phyloP scores from a whole-genome alignment of 2,797 vertebrate species.

The Lithobates pipiens region DNA sequence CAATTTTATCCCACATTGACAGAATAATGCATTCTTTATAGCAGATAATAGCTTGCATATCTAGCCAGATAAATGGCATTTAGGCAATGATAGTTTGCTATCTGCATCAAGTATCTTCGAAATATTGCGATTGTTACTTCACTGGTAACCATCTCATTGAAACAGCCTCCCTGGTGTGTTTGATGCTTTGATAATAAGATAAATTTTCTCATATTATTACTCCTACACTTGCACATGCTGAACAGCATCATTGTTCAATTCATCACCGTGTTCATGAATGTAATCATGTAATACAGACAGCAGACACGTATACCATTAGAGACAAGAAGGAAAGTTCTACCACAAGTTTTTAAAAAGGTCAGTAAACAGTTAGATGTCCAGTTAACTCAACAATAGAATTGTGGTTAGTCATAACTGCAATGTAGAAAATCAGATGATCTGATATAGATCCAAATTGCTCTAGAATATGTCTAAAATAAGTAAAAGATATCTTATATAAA shows the following conservation, averaged over 20 bases:
- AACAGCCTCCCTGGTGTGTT: constrained; percentile 36
- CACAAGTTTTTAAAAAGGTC: neutral
- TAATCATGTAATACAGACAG: constrained; percentile 6
- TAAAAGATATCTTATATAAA: too few relatives aligned
- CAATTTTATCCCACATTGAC: constrained; percentile 35
- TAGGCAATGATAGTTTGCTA: constrained; percentile 39
- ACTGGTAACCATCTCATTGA: constrained; percentile 42
- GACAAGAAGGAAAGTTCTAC: constrained; percentile 9
- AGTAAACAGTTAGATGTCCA: neutral
- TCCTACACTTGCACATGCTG: constrained; percentile 35
- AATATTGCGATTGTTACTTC: constrained; percentile 48
- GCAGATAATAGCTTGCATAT: constrained; percentile 48
- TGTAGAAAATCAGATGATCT: too few relatives aligned
- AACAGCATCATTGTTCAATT: constrained; percentile 24
- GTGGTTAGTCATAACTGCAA: neutral
- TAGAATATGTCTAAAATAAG: too few relatives aligned
- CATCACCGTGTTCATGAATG: neutral
- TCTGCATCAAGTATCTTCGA: constrained; percentile 40
- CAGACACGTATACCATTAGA: neutral
- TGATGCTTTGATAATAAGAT: constrained; percentile 54
- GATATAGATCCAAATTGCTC: too few relatives aligned
- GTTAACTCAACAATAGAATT: neutral
- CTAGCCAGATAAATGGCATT: constrained; percentile 50
- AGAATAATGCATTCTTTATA: constrained; percentile 47
- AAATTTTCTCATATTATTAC: constrained; percentile 40